Base-by-base conservation (phyloP, 2,888 invertebrate species). In the Apamea anceps region DNA sequence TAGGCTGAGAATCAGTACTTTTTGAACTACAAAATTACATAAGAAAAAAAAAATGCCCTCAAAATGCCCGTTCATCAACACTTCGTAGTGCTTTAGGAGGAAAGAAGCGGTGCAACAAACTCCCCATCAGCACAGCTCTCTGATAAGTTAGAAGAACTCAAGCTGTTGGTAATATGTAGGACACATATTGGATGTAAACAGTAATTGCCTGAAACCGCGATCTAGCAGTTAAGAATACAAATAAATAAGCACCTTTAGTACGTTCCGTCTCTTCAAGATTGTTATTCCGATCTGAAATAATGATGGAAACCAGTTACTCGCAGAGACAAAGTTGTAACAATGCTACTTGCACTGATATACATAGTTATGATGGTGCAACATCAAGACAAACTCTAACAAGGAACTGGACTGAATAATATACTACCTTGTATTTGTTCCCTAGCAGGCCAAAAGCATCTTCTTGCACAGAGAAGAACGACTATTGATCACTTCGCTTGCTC, bases 241-340 rank as follows among this genome's bases (percentile, higher is more conserved):
- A 28, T 4, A 18, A 62, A 12, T 51, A 2, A 15, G 21, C 37
- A 75, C 37, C 21, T 51, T n/a, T 21, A 57, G 75, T 32, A 28
- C 10, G 15, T 48, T 48, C 8, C 13, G 28, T 54, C 28, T 76
- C 63, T 18, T n/a, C 15, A 32, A 66, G 32, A 45, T 66, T 48
- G n/a, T 37, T 48, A 28, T 8, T 66, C 37, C 57, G 1, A 48
- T 25, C 48, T 37, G 48, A 48, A 67, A 79, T 57, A 67, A 67
- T 60, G 37, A 28, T 25, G 10, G 32, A 60, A 51, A 51, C 4
- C 60, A n/a, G 21, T 25, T 25, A 13, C 25, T 67, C 8, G 18
- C 18, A 6, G 13, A 51, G 18, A 42, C 25, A 62, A 78, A 78
- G 48, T 78, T 67, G 0, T 79, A 67, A 79, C 79, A 48, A 60